Conservation (phyloP, 2,888 invertebrate species). For the Theodoxus fluviatilis region DNA sequence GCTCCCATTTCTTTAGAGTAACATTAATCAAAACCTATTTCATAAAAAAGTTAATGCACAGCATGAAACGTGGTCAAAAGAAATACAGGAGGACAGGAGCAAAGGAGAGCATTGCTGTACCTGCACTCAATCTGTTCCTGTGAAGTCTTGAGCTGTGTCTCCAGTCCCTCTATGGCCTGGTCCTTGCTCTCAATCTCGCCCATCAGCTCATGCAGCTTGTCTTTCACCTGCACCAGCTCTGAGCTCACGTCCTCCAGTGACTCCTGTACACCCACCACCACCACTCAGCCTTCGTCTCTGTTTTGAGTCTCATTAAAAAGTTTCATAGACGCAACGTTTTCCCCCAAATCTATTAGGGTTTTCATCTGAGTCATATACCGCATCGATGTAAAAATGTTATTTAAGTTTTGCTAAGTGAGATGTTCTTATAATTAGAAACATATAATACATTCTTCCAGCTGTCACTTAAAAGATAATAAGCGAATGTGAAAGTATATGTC, state of each 20-base stretch:
- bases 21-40: too few species aligned
- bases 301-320: background rate
- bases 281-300: background rate
- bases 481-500: background rate
- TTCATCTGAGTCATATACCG: too few species aligned
- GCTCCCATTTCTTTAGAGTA: too few species aligned
- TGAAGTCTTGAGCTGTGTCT: conserved; percentile 48
- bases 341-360: too few species aligned
- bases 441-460: background rate
- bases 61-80: too few species aligned
- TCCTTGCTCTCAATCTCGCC: conserved; percentile 59
- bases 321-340: too few species aligned
- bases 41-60: too few species aligned
- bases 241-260: conserved; percentile 57
- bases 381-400: too few species aligned
- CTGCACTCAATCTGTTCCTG: conserved; percentile 42
- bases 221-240: conserved; percentile 54
- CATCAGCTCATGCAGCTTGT: conserved; percentile 56
- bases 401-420: too few species aligned
- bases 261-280: conserved; percentile 40
- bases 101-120: too few species aligned
- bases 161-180: conserved; percentile 51
- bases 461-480: background rate
- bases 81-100: too few species aligned
- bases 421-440: background rate